Base-by-base conservation (phyloP, 2,113 vertebrate species). In the Narcine bancroftii region DNA sequence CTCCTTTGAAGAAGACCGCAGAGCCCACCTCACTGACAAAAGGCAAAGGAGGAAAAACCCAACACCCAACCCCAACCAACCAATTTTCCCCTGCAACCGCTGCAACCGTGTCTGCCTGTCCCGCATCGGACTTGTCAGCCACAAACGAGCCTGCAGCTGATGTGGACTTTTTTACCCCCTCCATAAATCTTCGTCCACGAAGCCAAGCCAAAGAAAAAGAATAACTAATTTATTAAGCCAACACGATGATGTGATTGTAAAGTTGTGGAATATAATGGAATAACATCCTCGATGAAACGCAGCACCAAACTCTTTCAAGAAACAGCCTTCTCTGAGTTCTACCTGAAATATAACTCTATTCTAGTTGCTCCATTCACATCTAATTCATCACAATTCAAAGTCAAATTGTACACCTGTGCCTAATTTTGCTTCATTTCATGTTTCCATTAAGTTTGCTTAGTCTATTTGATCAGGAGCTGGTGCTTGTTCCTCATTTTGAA, bases 371-470 rank as follows among this genome's bases (percentile, higher is more conserved):
- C 33, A 36, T 73, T 9, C 72, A 66, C 42, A 69, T 63, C n/a
- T n/a, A n/a, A n/a, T 36, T 63, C 4, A 56, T 56, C 83, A 63
- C n/a, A 56, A 87, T 63, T 87, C 33, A 56, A 33, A 60, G 33
- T 39, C 56, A 36, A n/a, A 39, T 17, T 21, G 19, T 56, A 63
- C 13, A 39, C 39, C 53, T 63, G 33, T 39, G 56, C 83, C 45
- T 50, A 79, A 79, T 50, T 79, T 29, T 79, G 45, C 45, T 50
- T 85, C 11, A 85, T n/a, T 33, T 85, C n/a, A 69, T 6, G 26
- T 89, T 65, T 33, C 60, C 39, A 89, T 89, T 65, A 65, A 89
- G 85, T 89, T 89, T 89, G n/a, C 39, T 63, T 89, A 21, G 11
- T 60, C 53, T 87, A 53, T 63, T 89, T 89, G 56, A 60, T 39